phyloP scores from a whole-genome alignment of 2,797 vertebrate genomes.

The Arvicola amphibius region DNA sequence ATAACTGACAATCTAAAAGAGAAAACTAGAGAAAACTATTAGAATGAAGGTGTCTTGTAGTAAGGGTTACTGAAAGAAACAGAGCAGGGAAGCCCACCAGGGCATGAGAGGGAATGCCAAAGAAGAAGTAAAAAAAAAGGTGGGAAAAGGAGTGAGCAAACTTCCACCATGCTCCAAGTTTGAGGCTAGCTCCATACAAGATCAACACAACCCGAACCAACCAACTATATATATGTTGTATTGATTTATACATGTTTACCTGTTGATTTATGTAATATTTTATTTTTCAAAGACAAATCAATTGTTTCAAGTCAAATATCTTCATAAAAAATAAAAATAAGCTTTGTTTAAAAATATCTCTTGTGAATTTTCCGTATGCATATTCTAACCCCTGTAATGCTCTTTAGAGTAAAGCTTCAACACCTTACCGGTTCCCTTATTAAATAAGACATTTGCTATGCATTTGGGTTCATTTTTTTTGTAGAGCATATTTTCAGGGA shows the following conservation, averaged over 20 bases:
- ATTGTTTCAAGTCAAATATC: background rate
- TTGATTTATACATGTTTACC: background rate
- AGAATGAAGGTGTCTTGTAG: background rate
- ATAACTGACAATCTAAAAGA: conserved; percentile 13
- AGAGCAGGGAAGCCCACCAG: background rate
- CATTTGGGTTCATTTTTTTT: background rate
- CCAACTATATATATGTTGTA: background rate
- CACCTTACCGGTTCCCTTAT: background rate
- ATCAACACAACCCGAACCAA: background rate
- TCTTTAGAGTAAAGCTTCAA: background rate
- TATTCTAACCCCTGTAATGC: background rate
- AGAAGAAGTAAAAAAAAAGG: background rate
- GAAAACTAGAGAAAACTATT: background rate
- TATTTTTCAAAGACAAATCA: background rate
- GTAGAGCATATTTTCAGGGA: background rate
- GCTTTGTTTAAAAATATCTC: background rate
- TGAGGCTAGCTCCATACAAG: background rate
- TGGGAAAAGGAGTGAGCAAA: background rate
- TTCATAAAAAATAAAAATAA: background rate
- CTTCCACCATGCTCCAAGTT: background rate
- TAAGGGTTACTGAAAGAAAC: background rate
- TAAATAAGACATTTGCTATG: background rate
- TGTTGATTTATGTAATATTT: background rate
- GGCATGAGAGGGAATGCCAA: background rate
- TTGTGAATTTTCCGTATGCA: background rate